phyloP scores from a whole-genome alignment of 53 echinoderm and acorn worm genomes.

The Temnopleurus reevesii region DNA sequence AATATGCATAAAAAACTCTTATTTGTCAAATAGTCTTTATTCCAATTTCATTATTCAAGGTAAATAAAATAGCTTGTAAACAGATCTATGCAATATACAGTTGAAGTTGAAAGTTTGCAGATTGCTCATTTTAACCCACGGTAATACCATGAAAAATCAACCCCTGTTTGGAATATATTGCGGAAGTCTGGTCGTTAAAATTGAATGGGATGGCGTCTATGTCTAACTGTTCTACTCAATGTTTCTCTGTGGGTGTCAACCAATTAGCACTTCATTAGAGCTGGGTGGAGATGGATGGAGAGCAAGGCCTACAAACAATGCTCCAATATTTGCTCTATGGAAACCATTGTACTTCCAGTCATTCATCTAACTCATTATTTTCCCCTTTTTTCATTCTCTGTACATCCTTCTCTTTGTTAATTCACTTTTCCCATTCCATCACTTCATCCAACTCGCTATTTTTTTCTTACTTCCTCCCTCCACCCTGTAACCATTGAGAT shows the following conservation, averaged over 20 bases:
- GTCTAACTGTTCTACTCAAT: neutral
- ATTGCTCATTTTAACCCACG: too few relatives aligned
- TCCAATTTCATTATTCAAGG: too few relatives aligned
- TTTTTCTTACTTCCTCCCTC: too few relatives aligned
- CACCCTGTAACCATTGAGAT: too few relatives aligned
- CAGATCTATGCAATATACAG: too few relatives aligned
- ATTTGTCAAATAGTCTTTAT: too few relatives aligned
- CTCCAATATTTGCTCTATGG: neutral
- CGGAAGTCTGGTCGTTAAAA: neutral
- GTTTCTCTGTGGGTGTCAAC: slow-evolving; percentile 22
- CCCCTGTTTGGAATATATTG: slow-evolving; percentile 25
- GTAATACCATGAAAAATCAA: slow-evolving; percentile 54
- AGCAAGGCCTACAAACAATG: neutral
- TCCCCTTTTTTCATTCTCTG: neutral
- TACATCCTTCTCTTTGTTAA: neutral
- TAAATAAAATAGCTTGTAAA: too few relatives aligned
- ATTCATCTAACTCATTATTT: neutral
- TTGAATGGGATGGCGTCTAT: neutral
- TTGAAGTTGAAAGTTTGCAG: too few relatives aligned
- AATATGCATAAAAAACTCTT: too few relatives aligned
- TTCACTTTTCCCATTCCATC: neutral
- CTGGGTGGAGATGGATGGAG: neutral
- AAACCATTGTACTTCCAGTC: slow-evolving; percentile 2
- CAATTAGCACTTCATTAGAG: slow-evolving; percentile 19
- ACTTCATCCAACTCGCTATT: too few relatives aligned